Base-by-base conservation (phyloP, 1,140 invertebrate species). In the Bombus sylvicola region DNA sequence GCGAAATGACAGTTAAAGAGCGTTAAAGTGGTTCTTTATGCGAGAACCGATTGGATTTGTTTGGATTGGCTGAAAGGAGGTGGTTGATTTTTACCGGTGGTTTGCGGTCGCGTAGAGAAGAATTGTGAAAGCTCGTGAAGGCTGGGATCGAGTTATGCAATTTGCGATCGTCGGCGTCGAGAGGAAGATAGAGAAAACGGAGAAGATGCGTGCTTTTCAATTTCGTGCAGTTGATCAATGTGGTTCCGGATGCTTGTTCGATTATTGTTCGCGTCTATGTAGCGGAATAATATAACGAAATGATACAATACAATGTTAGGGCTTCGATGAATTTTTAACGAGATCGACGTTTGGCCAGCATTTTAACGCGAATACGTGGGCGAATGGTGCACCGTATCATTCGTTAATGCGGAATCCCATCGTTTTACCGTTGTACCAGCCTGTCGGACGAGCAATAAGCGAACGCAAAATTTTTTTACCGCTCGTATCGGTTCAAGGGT, bases 401-500 rank as follows among this genome's bases (percentile, higher is more conserved):
- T 62, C 10, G 59, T 62, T 62, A 34, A 57, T 39, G 41, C 25
- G 18, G 18, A 41, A 28, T 37, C 18, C 22, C 31, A 13, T 43
- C 71, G 69, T 62, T 59, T 43, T n/a, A 41, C 22, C 31, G 74
- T 77, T 22, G 25, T n/a, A 62, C 43, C 28, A 84, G 41, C 5
- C 41, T 57, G 64, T 62, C 47, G 1, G 76, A 47, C 68, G 68
- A 57, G 62, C 76, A 53, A 47, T 71, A 80, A 84, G 71, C 82
- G 37, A 84, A 72, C 66, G 39, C 15, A 28, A 10, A n/a, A 15
- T 77, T 62, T 72, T 41, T 83, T n/a, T 53, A 80, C 31, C 3
- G 53, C 39, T 84, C 66, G 76, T 84, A 84, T 84, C 76, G 83
- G 76, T 84, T 84, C 39, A 84, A 79, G 83, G 53, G 83, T 79